phyloP scores from a whole-genome alignment of 2,797 vertebrate species.

The Mustela erminea region DNA sequence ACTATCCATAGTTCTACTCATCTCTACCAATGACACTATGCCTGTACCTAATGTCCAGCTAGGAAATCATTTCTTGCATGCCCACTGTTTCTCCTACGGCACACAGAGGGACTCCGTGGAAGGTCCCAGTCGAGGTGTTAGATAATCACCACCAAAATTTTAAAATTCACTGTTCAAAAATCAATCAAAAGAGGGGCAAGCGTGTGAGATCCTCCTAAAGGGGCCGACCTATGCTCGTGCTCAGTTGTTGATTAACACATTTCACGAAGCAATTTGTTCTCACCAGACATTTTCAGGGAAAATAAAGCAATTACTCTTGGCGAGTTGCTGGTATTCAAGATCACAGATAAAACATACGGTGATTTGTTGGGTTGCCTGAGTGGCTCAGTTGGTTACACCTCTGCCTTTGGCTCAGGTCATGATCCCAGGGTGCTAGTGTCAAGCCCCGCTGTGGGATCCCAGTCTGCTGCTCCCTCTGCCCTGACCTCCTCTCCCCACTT shows the following conservation, averaged over 20 bases:
- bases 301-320: background rate
- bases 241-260: conserved; percentile 59
- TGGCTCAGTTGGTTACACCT: too few species aligned
- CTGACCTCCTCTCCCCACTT: too few species aligned
- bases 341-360: background rate
- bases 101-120: background rate
- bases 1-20: background rate
- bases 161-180: conserved; percentile 71
- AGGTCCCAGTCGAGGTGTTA: conserved; percentile 40
- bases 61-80: background rate
- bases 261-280: conserved; percentile 66
- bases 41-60: background rate
- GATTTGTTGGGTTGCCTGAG: too few species aligned
- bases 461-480: too few species aligned
- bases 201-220: conserved; percentile 55
- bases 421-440: too few species aligned
- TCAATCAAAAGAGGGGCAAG: conserved; percentile 57
- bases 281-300: conserved; percentile 59
- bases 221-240: background rate
- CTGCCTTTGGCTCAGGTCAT: too few species aligned
- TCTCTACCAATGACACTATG: background rate
- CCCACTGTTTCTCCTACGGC: background rate
- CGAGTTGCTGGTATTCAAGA: conserved; percentile 1
- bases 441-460: too few species aligned
- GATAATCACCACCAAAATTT: conserved; percentile 63